Base-by-base conservation (phyloP, 2,113 vertebrate genomes). In the Romanogobio albipinnatus region DNA sequence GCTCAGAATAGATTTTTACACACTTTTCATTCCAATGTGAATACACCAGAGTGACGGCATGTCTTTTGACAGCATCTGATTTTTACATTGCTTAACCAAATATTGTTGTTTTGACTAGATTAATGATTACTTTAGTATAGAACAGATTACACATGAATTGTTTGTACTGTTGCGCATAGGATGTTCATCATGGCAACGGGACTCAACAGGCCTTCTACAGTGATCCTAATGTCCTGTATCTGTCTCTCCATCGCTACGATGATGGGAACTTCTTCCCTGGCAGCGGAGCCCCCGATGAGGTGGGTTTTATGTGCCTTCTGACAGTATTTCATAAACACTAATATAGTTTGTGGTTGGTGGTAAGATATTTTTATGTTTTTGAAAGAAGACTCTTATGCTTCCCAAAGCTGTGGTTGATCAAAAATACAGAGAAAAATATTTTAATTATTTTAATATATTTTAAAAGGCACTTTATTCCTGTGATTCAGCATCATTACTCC, bases 261-360 rank as follows among this genome's bases (percentile, higher is more conserved):
- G 98, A 99, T 0, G 98, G 98, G 22, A 99, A 99, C 95, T 99
- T 98, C 94, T 99, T 99, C 87, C 98, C 98, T 0, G 98, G 98
- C 93, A 99, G 98, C 0, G 98, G 98, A 0, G 97, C 98, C 1
- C 97, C 97, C 0, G 98, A 99, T 0, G 98, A 99, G 96, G 98
- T 97, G 85, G 78, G 84, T 51, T 36, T 56, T 3, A 13, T 9
- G 6, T 26, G n/a, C 22, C 10, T 75, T 26, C 49, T 26, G 1
- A 49, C 73, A 24, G 1, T 10, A 39, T 39, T 68, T 68, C 15
- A 70, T 70, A 14, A 47, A 4, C 73, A 9, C 22, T 5, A 29
- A 0, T 7, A 15, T 56, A 29, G 73, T 51, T 75, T 51, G 8
- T 6, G 73, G 3, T 14, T 7, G 13, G 9, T 71, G 3, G 11